phyloP scores from a whole-genome alignment of 2,888 invertebrate genomes.

The Patella pellucida region DNA sequence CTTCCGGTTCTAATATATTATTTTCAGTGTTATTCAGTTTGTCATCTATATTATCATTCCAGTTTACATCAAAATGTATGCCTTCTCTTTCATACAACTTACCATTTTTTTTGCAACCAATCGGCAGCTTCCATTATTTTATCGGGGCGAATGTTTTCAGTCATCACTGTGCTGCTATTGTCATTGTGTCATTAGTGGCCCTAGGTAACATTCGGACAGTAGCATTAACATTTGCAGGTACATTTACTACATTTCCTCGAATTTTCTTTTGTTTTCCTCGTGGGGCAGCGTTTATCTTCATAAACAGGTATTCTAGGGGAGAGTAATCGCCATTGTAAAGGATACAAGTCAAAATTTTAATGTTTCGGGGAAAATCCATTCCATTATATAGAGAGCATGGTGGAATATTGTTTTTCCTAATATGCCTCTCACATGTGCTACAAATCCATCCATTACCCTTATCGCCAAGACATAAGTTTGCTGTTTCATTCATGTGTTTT shows the following conservation, averaged over 20 bases:
- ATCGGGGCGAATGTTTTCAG: conserved; percentile 12
- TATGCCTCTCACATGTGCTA: not conserved
- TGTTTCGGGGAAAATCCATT: not conserved
- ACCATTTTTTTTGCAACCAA: not conserved
- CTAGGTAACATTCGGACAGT: not conserved
- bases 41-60: not conserved
- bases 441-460: not conserved
- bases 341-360: not conserved
- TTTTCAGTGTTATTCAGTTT: too few species aligned
- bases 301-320: not conserved
- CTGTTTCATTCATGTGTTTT: too few species aligned
- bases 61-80: not conserved
- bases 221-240: not conserved
- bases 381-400: conserved; percentile 6
- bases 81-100: conserved; percentile 1
- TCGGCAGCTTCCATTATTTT: conserved; percentile 16
- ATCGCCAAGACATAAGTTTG: not conserved
- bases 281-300: not conserved
- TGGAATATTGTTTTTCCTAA: not conserved
- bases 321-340: not conserved
- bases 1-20: too few species aligned
- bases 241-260: conserved; percentile 12
- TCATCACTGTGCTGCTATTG: not conserved
- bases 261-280: conserved; percentile 1
- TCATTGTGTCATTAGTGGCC: conserved; percentile 10